Conservation (phyloP, 2,113 vertebrate genomes). For the Clarias macrocephalus region DNA sequence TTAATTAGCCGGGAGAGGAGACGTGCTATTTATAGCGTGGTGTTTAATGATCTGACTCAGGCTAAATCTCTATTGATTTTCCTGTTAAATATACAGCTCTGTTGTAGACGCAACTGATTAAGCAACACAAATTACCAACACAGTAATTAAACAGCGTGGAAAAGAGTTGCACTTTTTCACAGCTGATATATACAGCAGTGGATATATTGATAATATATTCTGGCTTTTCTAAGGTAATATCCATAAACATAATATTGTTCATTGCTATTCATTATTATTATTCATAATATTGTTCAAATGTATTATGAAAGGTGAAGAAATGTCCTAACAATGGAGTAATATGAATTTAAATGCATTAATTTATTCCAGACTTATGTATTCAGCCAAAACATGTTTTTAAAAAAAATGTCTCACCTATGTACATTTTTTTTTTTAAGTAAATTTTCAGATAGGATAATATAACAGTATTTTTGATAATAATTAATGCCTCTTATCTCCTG, state of each 20-base stretch:
- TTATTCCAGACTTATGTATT: no score
- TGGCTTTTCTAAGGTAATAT: background rate
- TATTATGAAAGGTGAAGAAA: background rate
- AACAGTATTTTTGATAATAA: no score
- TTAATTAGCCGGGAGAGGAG: slow-evolving; percentile 67
- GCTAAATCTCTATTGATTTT: slow-evolving; percentile 75
- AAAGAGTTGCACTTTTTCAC: background rate
- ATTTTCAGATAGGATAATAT: no score
- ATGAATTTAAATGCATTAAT: background rate
- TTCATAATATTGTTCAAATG: background rate
- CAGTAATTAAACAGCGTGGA: slow-evolving; percentile 4
- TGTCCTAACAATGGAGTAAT: background rate
- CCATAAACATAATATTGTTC: background rate
- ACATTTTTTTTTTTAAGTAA: no score
- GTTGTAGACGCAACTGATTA: slow-evolving; percentile 74
- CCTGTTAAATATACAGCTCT: slow-evolving; percentile 74
- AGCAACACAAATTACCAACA: slow-evolving; percentile 58
- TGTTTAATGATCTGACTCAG: slow-evolving; percentile 68
- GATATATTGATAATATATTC: background rate
- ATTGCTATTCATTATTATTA: no score
- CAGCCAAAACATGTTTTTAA: no score
- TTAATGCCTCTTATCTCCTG: no score
- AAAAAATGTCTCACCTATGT: no score
- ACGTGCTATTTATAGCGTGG: slow-evolving; percentile 68
- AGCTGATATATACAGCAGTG: background rate